Evolutionary conservation across 53 echinoderm and acorn worm genomes (phyloP), one percentile per base, ranked within the genome.

Genomic region (Antedon mediterranea): DNA sequence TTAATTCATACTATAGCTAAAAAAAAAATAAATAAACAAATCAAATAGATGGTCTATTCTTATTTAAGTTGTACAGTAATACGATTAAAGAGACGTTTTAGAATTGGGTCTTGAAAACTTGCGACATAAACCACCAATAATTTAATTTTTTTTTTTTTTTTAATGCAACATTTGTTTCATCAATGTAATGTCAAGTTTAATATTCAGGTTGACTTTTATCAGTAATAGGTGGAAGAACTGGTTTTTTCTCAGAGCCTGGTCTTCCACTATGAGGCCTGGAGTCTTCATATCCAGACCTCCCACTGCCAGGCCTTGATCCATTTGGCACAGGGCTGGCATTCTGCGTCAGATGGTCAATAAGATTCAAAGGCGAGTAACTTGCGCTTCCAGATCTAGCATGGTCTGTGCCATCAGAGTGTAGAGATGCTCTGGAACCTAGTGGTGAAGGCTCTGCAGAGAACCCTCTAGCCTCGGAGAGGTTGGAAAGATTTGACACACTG

Each of bases 391-490:
- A 11, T 26, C 23, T 57, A 2, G 23, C 14, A 3, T 23, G 57
- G 28, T 76, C 76, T 7, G 32, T 32, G 13, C 34, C 76, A 33
- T 33, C 13, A 32, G 34, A 33, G 3, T 33, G 76, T 28, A 76
- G 8, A 3, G 76, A 76, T 43, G 28, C 43, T 32, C 72, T 71
- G 23, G 88, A 87, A 9, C 88, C 84, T 8, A 74, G 28, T 0
- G 83, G 88, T 0, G 76, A 76, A 8, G 4, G 33, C 85, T 81
- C 34, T 80, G 86, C 6, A 90, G 90, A 80, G 88, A 85, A 28
- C 0, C 92, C 92, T 71, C 95, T 78, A n/a, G 98, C 92, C 74
- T 98, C 98, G 3, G 98, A 98, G 0, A 98, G 81, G 71, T 88
- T 90, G 2, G 92, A 88, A n/a, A 98, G 86, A 33, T 88, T 81